Evolutionary conservation across 2,888 invertebrate species (phyloP).

Genomic region (Lagria hirta): DNA sequence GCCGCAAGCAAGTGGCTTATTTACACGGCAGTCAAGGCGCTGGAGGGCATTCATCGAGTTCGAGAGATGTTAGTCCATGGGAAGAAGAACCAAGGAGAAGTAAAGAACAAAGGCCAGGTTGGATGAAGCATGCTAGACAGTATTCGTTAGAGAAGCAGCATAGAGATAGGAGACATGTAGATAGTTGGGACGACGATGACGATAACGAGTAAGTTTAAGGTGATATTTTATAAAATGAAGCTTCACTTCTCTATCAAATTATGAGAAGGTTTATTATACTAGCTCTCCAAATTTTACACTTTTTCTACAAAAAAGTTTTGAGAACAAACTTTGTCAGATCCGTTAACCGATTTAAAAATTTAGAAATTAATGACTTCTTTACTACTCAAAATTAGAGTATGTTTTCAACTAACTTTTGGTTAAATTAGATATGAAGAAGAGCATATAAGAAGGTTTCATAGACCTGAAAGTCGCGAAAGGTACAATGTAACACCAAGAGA

Average conservation of each 20-base stretch:
- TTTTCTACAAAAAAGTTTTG: too few relatives aligned
- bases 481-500: conserved; percentile 37
- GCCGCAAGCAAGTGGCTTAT: conserved; percentile 39
- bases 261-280: too few relatives aligned
- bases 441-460: conserved; percentile 41
- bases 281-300: too few relatives aligned
- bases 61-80: conserved; percentile 79
- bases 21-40: conserved; percentile 42
- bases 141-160: conserved; percentile 49
- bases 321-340: too few relatives aligned
- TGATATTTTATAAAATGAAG: too few relatives aligned
- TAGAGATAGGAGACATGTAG: conserved; percentile 58
- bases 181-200: conserved; percentile 66
- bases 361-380: too few relatives aligned
- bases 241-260: background rate
- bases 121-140: conserved; percentile 51
- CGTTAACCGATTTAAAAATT: too few relatives aligned
- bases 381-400: too few relatives aligned
- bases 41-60: conserved; percentile 64
- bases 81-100: conserved; percentile 64
- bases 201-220: conserved; percentile 66
- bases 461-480: conserved; percentile 41
- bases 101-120: conserved; percentile 46
- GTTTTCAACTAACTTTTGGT: background rate
- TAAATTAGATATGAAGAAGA: conserved; percentile 50